Evolutionary conservation across 64 coral and sea anemone genomes (phyloP), one percentile per base, ranked within the genome.

Genomic region (Pocillopora verrucosa): DNA sequence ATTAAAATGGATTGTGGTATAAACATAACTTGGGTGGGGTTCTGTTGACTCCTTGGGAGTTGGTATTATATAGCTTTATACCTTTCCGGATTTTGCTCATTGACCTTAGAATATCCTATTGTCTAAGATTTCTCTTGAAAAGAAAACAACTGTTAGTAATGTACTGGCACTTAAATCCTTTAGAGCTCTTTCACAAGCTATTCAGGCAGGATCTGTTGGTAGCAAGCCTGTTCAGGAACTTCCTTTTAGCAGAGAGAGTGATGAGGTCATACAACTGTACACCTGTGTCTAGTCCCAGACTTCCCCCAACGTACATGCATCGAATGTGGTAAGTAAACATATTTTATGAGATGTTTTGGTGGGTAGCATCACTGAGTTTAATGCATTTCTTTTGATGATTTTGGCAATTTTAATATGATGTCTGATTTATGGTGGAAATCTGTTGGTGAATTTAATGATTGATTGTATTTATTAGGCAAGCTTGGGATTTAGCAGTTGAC

Each of bases 191-290:
- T 30, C 96, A 98, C 72, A 98, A 94, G 88, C 93, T 98, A 1
- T 98, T 98, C 67, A 87, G 96, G 65, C 96, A 98, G 90, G 96
- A 98, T 91, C 74, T 98, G 13, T 83, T 98, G 45, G 96, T 98
- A 64, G 96, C 96, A 61, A 98, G 96, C 83, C 88, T 98, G 35
- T 98, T 98, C 79, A 88, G 96, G 35, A 98, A 98, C 61, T 98
- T 98, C 61, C 88, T 98, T 30, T 80, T 98, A 36, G 93, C 96
- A 20, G 96, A 98, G 51, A 83, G 96, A 76, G 94, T 98, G 3
- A 95, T 98, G 96, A 95, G 96, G 38, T 98, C 96, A 36, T 98
- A 93, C 73, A 98, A 98, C 78, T 98, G 96, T 88, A 95, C 80
- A 34, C 96, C 96, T 5, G 76, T 98, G 3, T 98, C 96, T 22